phyloP scores from a whole-genome alignment of 2,888 invertebrate species.

The Drosophila rubida region DNA sequence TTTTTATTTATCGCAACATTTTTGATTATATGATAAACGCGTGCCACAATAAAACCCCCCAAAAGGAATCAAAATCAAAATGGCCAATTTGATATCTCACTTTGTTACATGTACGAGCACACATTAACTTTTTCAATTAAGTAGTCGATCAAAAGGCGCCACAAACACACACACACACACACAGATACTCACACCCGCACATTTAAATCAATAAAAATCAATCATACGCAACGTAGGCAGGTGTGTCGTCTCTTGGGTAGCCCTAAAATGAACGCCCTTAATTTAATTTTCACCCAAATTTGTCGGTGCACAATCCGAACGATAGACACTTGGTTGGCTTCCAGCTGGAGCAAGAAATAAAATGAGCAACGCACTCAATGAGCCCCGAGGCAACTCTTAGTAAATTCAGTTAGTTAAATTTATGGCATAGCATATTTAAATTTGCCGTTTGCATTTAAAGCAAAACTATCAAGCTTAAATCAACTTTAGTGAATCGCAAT shows the following conservation, averaged over 20 bases:
- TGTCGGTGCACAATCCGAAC: conserved; percentile 40
- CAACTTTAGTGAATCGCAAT: neutral
- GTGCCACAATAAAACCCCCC: conserved; percentile 24
- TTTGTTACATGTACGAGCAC: conserved; percentile 41
- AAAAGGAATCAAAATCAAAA: conserved; percentile 36
- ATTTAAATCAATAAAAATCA: conserved; percentile 75
- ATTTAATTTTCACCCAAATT: conserved; percentile 58
- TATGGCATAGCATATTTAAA: neutral
- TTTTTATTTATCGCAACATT: conserved; percentile 52
- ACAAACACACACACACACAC: conserved; percentile 17
- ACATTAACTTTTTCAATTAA: conserved; percentile 79
- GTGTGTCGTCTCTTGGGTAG: conserved; percentile 6
- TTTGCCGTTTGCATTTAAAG: neutral
- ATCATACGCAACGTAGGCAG: conserved; percentile 59
- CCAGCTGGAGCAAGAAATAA: conserved; percentile 13
- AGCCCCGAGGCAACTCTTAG: neutral
- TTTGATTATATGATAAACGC: conserved; percentile 47
- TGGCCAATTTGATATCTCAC: conserved; percentile 45
- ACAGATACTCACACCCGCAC: conserved; percentile 26
- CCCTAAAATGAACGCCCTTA: conserved; percentile 45
- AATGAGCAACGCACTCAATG: conserved; percentile 8
- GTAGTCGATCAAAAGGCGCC: conserved; percentile 64
- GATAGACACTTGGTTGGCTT: conserved; percentile 48
- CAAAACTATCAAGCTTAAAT: conserved; percentile 4
- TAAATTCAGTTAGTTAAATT: neutral